Percentiles rank a stretch among this genome's conserved stretches.
phyloP scores from a whole-genome alignment of 2,888 invertebrate genomes.

The Parelbella ahira region DNA sequence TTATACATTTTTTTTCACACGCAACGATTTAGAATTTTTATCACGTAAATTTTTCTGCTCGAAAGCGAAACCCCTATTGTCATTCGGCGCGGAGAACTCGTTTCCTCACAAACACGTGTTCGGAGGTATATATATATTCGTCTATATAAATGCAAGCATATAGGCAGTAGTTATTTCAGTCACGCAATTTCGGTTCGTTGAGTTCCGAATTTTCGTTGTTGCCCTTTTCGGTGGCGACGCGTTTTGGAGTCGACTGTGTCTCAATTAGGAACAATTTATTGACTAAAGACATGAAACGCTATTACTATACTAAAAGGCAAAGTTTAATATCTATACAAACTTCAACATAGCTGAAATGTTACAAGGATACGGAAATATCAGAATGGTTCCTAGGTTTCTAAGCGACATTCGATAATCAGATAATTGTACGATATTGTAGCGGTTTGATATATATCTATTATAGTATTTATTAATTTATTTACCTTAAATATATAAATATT shows the following conservation, averaged over 20 bases:
- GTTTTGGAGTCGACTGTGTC: slow-evolving; percentile 46
- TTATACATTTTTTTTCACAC: slow-evolving; percentile 72
- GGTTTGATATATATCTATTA: no score
- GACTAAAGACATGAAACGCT: slow-evolving; percentile 48
- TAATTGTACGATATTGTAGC: no score
- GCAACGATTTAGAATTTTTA: slow-evolving; percentile 74
- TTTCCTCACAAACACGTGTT: slow-evolving; percentile 78
- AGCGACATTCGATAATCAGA: no score
- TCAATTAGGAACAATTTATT: slow-evolving; percentile 60
- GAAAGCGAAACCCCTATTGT: slow-evolving; percentile 79
- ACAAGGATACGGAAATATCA: slow-evolving; percentile 13
- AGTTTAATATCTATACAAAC: slow-evolving; percentile 34
- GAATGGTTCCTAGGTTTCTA: slow-evolving; percentile 6
- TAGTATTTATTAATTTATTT: no score
- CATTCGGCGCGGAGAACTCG: slow-evolving; percentile 64
- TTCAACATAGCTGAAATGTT: slow-evolving; percentile 9
- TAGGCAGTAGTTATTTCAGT: slow-evolving; percentile 68
- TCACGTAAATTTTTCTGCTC: slow-evolving; percentile 78
- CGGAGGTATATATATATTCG: slow-evolving; percentile 51
- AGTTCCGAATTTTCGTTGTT: slow-evolving; percentile 59
- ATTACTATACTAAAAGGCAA: slow-evolving; percentile 19
- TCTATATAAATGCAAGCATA: slow-evolving; percentile 39
- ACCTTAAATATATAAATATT: no score
- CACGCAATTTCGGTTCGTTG: slow-evolving; percentile 67
- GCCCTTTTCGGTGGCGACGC: slow-evolving; percentile 35